phyloP scores from a whole-genome alignment of 2,113 vertebrate species.

The Solea solea region DNA sequence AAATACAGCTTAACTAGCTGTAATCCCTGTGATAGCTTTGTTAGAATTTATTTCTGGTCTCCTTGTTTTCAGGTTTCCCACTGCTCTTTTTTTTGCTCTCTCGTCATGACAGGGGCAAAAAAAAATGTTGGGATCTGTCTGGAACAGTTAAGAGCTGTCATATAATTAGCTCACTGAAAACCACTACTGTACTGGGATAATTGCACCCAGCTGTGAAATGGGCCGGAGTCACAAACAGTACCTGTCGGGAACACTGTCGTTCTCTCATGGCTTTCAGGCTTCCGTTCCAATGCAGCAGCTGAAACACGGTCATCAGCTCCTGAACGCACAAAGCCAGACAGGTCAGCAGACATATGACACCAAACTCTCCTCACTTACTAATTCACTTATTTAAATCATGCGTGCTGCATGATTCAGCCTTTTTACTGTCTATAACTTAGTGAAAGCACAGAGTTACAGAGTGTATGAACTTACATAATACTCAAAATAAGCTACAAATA shows the following conservation, averaged over 20 bases:
- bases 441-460: background rate
- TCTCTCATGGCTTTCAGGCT: conserved; percentile 98
- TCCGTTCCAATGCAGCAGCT: conserved; percentile 97
- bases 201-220: conserved; percentile 7
- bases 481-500: too few relatives aligned
- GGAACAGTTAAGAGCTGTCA: background rate
- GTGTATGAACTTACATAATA: background rate
- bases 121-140: background rate
- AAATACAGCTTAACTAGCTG: background rate
- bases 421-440: background rate
- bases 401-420: background rate
- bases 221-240: conserved; percentile 47
- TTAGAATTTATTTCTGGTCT: background rate
- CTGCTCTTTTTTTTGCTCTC: background rate
- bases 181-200: conserved; percentile 5
- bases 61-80: conserved; percentile 10
- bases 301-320: conserved; percentile 99
- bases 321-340: conserved; percentile 62
- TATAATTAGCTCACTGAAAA: conserved; percentile 18
- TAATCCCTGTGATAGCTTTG: background rate
- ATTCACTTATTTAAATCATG: background rate
- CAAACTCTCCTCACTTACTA: background rate
- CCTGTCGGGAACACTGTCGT: conserved; percentile 96
- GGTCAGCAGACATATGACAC: background rate
- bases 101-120: background rate